Evolutionary conservation across 2,113 vertebrate species (phyloP), one percentile per base, ranked within the genome.

Genomic region (Urocitellus parryii): DNA sequence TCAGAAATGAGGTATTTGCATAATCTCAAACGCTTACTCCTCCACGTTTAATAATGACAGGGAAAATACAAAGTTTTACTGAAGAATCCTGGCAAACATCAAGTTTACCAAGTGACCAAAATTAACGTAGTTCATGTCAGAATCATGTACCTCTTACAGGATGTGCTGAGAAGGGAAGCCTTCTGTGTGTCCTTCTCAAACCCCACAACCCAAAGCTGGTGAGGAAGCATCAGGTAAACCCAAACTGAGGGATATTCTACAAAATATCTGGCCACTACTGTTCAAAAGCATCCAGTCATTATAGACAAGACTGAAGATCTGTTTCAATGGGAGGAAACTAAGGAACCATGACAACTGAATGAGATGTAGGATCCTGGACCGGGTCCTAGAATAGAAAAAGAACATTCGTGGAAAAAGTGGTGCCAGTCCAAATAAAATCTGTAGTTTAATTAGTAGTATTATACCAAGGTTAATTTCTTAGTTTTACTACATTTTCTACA

Each of bases 81-180:
- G 22, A 53, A 90, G 58, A 94, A 85, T 90, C 37, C 94, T 65
- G 51, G 65, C 32, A 88, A 87, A 77, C 2, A n/a, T 22, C 65
- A 56, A 18, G 67, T 74, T 51, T 34, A 24, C 72, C n/a, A 65
- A 63, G 29, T 4, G 12, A 72, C 48, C 14, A 20, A 63, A 0
- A 0, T 65, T 58, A 68, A 39, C 25, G 56, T 29, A 72, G 79
- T 37, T 27, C 29, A 22, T 2, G 4, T 12, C 14, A 56, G 78
- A 92, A 73, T 25, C 12, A 14, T 4, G 20, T 5, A 13, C 3
- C 6, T 14, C 12, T 32, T 20, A n/a, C 10, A 32, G 0, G 13
- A 20, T 2, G 11, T 4, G 0, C 24, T 2, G 58, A 48, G 65
- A 48, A 83, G 45, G 12, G 11, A 32, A 56, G 42, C 10, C 16